Evolutionary conservation across 2,888 invertebrate species (phyloP).

Genomic region (Ctenicera cuprea): DNA sequence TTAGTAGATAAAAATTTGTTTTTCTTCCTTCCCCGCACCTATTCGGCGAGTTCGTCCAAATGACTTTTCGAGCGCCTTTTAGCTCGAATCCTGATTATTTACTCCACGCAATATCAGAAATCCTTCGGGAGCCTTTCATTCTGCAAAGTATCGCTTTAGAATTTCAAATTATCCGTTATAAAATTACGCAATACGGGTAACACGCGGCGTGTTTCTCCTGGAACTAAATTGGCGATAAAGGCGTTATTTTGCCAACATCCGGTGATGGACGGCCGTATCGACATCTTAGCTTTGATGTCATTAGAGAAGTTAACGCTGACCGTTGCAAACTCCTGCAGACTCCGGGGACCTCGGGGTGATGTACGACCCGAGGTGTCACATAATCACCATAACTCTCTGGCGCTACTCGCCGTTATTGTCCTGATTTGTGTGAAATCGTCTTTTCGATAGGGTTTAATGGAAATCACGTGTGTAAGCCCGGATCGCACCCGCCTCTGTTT

Average conservation of each 20-base stretch:
- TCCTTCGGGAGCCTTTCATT: conserved; percentile 8
- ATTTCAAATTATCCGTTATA: conserved; percentile 16
- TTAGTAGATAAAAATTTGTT: conserved; percentile 22
- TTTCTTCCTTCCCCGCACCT: not conserved
- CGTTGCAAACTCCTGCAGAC: conserved; percentile 43
- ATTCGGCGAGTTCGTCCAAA: not conserved
- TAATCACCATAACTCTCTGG: conserved; percentile 61
- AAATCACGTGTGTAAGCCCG: conserved; percentile 47
- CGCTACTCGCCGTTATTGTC: conserved; percentile 54
- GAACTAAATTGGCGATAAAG: conserved; percentile 36
- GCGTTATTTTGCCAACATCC: conserved; percentile 28
- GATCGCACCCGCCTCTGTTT: conserved; percentile 44
- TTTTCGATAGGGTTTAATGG: conserved; percentile 52
- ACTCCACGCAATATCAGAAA: conserved; percentile 14
- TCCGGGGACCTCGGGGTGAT: conserved; percentile 52
- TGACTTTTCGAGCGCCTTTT: not conserved
- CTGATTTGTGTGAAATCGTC: conserved; percentile 50
- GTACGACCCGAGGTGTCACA: conserved; percentile 60
- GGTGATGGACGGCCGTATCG: conserved; percentile 30
- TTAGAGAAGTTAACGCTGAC: conserved; percentile 46
- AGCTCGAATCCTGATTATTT: conserved; percentile 15
- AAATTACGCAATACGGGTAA: conserved; percentile 13
- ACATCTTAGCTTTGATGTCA: conserved; percentile 41
- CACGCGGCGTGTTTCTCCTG: not conserved
- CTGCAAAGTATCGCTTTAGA: conserved; percentile 18